phyloP scores from a whole-genome alignment of 2,797 vertebrate genomes.

The Prunella strophiata region DNA sequence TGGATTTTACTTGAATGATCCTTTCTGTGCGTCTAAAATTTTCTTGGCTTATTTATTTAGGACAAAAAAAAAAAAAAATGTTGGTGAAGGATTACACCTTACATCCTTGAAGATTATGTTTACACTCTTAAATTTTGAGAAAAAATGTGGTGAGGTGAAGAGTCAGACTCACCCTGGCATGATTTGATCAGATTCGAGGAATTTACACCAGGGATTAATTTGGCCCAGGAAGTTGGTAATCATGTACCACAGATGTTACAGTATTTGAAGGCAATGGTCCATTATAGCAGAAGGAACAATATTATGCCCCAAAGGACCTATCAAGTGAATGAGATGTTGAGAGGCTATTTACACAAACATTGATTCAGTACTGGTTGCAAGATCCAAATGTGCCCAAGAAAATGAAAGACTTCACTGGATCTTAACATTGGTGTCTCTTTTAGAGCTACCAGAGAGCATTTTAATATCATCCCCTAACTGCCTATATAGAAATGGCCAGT shows the following conservation, averaged over 20 bases:
- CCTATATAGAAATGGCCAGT: background rate
- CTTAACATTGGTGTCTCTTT: background rate
- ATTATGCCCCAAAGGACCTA: conserved; percentile 43
- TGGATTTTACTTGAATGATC: background rate
- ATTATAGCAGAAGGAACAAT: conserved; percentile 54
- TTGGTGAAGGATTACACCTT: background rate
- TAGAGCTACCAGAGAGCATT: background rate
- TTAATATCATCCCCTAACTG: background rate
- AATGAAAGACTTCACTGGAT: background rate
- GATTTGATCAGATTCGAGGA: background rate
- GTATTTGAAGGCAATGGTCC: conserved; percentile 60
- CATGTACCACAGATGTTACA: conserved; percentile 52
- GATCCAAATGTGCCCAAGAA: background rate
- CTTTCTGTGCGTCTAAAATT: background rate
- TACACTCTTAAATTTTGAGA: background rate
- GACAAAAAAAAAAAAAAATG: too few species aligned
- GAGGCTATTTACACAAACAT: conserved; percentile 34
- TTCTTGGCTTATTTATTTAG: background rate
- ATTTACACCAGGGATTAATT: conserved; percentile 32
- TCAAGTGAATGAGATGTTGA: conserved; percentile 48
- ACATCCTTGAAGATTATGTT: too few species aligned
- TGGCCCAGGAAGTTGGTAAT: conserved; percentile 34
- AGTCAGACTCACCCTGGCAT: background rate
- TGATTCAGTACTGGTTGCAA: conserved; percentile 12
- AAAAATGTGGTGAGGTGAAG: background rate